phyloP scores from a whole-genome alignment of 1,140 invertebrate species.

The Hermetia illucens region DNA sequence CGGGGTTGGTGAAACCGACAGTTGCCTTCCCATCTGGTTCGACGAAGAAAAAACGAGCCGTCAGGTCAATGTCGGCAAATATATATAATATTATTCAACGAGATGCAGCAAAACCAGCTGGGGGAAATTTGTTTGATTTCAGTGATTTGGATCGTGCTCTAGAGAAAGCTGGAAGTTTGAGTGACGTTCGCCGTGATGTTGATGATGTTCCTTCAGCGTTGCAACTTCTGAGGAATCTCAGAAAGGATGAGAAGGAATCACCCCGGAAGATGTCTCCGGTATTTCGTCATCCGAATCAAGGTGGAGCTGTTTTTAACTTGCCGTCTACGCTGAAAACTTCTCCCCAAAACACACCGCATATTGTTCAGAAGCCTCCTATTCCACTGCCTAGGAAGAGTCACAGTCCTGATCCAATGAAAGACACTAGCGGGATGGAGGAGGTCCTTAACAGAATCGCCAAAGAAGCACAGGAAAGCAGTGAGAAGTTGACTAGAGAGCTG shows the following conservation, averaged over 20 bases:
- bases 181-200: slow-evolving; percentile 15
- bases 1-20: slow-evolving; percentile 13
- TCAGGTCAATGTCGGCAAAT: slow-evolving; percentile 65
- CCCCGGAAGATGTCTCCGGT: slow-evolving; percentile 14
- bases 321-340: slow-evolving; percentile 11
- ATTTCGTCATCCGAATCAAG: slow-evolving; percentile 23
- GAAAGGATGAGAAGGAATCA: slow-evolving; percentile 14
- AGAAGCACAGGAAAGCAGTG: slow-evolving; percentile 41
- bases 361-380: slow-evolving; percentile 11
- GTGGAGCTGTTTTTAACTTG: slow-evolving; percentile 22
- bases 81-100: slow-evolving; percentile 55
- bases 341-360: neutral
- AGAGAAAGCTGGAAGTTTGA: slow-evolving; percentile 24
- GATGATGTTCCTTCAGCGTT: slow-evolving; percentile 21
- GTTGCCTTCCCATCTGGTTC: slow-evolving; percentile 16
- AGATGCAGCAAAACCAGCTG: slow-evolving; percentile 29
- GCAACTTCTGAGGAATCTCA: slow-evolving; percentile 19
- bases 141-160: slow-evolving; percentile 19
- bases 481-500: slow-evolving; percentile 36
- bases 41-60: slow-evolving; percentile 55
- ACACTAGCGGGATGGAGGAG: slow-evolving; percentile 29
- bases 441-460: slow-evolving; percentile 40
- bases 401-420: slow-evolving; percentile 18
- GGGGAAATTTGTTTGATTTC: slow-evolving; percentile 25
- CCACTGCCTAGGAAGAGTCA: slow-evolving; percentile 22